Base-by-base conservation (phyloP, 2,797 vertebrate genomes). In the Sebastolobus altivelis region DNA sequence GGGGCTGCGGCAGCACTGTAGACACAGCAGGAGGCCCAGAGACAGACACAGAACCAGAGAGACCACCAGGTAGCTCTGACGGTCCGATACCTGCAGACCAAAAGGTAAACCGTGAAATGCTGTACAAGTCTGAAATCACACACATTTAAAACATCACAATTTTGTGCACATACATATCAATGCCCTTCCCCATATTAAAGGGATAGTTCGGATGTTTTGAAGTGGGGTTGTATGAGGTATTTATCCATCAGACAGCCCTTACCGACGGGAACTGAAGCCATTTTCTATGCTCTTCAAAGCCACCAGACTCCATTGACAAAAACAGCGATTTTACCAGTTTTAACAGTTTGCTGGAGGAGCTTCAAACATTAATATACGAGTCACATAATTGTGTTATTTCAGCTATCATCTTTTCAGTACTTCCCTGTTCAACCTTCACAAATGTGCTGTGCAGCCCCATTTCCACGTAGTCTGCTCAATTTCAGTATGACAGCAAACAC, bases 1-100 rank as follows among this genome's bases (percentile, higher is more conserved):
- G 1, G 93, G 89, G 87, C 93, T 95, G 82, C 97, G 95, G 92
- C 97, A 99, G 61, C 97, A 97, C 93, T 99, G 98, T 88, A 97
- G 93, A 90, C 96, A 99, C 75, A 99, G 92, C 93, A 98, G 94
- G 84, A 99, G 87, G 49, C 97, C 97, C 93, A 99, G 93, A 68
- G 94, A 92, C 83, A 98, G 89, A 89, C 97, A 98, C 43, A 99
- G 95, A 80, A 97, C 91, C 92, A 99, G 93, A 37, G 96, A 96
- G 60, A 98, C 95, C 83, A 99, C 96, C 90, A 99, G 96, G 89
- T 98, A 99, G 78, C 96, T 97, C 90, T 99, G 98, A 37, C 97
- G 96, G 92, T 99, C 98, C 5, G 97, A 98, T 37, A 99, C 97
- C 99, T 99, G 89, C 46, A 89, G 22, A 67, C n/a, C 70, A 56